Evolutionary conservation across 2,113 vertebrate genomes (phyloP).

Genomic region (Furnarius figulus): DNA sequence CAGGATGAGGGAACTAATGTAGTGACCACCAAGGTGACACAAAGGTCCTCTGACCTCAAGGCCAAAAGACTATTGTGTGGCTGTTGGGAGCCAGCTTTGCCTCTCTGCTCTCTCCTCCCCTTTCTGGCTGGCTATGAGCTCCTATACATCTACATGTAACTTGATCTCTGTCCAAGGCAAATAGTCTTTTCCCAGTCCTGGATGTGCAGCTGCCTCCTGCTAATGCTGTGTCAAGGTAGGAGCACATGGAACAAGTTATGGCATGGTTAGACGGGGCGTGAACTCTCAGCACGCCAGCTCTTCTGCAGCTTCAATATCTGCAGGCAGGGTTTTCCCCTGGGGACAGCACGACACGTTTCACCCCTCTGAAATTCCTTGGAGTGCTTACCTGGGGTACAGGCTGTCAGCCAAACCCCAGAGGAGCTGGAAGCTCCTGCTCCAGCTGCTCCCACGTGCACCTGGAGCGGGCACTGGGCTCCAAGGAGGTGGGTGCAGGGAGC

Average conservation of each 20-base stretch:
- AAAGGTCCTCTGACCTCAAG: neutral
- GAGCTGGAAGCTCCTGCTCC: neutral
- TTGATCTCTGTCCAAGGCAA: neutral
- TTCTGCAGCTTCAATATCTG: neutral
- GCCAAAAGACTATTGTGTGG: fast-evolving
- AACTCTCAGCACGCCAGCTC: neutral
- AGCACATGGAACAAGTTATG: neutral
- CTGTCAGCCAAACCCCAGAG: neutral
- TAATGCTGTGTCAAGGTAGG: neutral
- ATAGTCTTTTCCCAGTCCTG: neutral
- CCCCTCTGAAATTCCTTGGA: neutral
- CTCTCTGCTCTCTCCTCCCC: neutral
- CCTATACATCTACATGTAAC: neutral
- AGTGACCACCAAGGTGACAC: neutral
- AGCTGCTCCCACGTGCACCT: fast-evolving
- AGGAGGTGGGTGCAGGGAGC: neutral
- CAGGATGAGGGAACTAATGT: neutral
- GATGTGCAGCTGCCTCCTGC: neutral
- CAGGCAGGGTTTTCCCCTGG: neutral
- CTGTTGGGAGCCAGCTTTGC: neutral
- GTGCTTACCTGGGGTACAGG: neutral
- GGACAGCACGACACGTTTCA: fast-evolving
- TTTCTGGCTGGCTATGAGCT: neutral
- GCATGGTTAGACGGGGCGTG: fast-evolving
- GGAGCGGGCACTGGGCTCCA: fast-evolving